Percentiles rank a stretch among this genome's conserved stretches.
Evolutionary conservation across 2,888 invertebrate genomes (phyloP).

Genomic region (Drosophila eohydei): DNA sequence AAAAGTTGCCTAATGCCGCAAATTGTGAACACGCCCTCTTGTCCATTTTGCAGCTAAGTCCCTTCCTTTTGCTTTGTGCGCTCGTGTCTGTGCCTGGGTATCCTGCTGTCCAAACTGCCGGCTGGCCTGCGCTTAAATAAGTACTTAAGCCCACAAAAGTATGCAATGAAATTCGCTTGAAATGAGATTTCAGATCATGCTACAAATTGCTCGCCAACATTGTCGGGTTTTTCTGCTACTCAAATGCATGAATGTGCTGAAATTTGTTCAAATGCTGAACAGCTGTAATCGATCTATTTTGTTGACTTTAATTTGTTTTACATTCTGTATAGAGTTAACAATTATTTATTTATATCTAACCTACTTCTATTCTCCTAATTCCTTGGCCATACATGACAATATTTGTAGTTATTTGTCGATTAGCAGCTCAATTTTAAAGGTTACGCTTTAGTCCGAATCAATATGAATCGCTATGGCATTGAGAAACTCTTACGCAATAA

Average conservation of each 20-base stretch:
- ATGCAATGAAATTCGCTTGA: slow-evolving; percentile 74
- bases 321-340: background rate
- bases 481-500: slow-evolving; percentile 34
- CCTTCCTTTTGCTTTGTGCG: background rate
- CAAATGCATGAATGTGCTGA: slow-evolving; percentile 42
- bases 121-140: slow-evolving; percentile 62
- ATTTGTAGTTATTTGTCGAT: background rate
- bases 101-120: slow-evolving; percentile 26
- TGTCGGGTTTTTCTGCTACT: slow-evolving; percentile 16
- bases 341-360: background rate
- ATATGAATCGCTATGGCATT: slow-evolving; percentile 13
- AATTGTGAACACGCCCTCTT: slow-evolving; percentile 49
- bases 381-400: background rate
- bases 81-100: slow-evolving; percentile 17
- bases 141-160: slow-evolving; percentile 78
- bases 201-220: slow-evolving; percentile 55
- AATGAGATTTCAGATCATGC: slow-evolving; percentile 68
- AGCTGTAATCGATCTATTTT: background rate
- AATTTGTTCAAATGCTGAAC: slow-evolving; percentile 2
- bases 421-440: background rate
- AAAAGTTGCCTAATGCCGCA: slow-evolving; percentile 73
- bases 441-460: background rate
- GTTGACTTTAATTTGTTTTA: background rate
- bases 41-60: slow-evolving; percentile 36
- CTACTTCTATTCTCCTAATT: no score